Evolutionary conservation across 2,113 vertebrate species (phyloP).

Genomic region (Meleagris gallopavo): DNA sequence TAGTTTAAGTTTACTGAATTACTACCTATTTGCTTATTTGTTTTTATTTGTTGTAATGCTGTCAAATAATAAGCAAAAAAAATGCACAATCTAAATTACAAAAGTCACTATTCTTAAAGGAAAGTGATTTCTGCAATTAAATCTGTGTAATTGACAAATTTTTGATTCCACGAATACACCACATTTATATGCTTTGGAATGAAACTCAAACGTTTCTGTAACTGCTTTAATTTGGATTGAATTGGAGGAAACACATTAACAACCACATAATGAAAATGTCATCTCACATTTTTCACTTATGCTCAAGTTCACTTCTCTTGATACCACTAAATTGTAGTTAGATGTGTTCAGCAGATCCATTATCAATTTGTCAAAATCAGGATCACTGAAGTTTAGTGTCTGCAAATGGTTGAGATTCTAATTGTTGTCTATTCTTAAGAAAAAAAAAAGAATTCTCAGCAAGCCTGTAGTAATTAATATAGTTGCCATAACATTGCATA

Average conservation of each 20-base stretch:
- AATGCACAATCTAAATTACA: not conserved
- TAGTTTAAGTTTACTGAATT: not conserved
- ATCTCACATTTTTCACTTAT: not conserved
- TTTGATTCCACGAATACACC: not conserved
- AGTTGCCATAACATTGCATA: not conserved
- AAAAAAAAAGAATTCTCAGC: not conserved
- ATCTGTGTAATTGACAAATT: not conserved
- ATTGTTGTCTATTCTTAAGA: conserved; percentile 27
- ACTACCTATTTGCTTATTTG: not conserved
- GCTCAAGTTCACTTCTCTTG: not conserved
- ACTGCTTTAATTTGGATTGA: not conserved
- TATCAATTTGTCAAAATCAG: conserved; percentile 35
- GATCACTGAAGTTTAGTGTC: not conserved
- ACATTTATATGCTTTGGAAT: not conserved
- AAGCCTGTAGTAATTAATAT: not conserved
- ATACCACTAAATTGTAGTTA: not conserved
- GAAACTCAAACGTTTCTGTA: not conserved
- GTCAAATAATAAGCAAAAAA: not conserved
- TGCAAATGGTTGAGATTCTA: conserved; percentile 36
- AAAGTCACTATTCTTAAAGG: not conserved
- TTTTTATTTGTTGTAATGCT: not conserved
- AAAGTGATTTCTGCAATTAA: accelerated
- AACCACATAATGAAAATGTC: conserved; percentile 23
- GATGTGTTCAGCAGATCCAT: conserved; percentile 19
- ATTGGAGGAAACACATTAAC: conserved; percentile 24